These are phyloP conservation scores for Lasioglossum baleicum DNA, from an alignment of 1,140 invertebrate genomes.

Conservation along the genomic window DNA sequence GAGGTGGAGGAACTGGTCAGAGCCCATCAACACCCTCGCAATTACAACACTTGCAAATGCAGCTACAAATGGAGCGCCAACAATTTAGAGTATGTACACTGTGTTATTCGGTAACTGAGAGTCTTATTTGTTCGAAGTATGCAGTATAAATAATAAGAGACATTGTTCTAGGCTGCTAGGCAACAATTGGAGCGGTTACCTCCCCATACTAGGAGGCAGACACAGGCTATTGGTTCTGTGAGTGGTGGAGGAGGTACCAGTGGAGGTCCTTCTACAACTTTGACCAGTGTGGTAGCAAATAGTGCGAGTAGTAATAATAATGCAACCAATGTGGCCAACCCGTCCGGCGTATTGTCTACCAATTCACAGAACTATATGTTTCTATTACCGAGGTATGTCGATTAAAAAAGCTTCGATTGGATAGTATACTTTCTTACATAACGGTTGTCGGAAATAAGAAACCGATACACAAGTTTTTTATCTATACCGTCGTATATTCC, in stretches of 20 bases:
- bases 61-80: conserved; percentile 91
- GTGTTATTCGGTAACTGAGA: not conserved
- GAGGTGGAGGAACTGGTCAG: conserved; percentile 82
- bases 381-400: conserved; percentile 81
- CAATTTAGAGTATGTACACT: conserved; percentile 85
- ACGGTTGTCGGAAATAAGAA: not conserved
- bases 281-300: conserved; percentile 73
- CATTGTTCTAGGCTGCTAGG: conserved; percentile 83
- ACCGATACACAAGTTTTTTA: not conserved
- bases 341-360: conserved; percentile 72
- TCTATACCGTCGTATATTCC: not conserved
- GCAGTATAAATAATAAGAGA: conserved; percentile 8
- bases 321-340: conserved; percentile 75
- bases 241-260: conserved; percentile 73
- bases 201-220: conserved; percentile 82
- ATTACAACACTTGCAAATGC: conserved; percentile 94
- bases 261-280: conserved; percentile 75
- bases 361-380: conserved; percentile 81
- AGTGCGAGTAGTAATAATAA: conserved; percentile 76
- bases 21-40: conserved; percentile 86
- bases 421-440: not conserved
- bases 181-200: conserved; percentile 93
- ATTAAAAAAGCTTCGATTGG: not conserved
- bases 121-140: not conserved
- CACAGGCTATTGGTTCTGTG: conserved; percentile 79